phyloP scores from a whole-genome alignment of 2,888 invertebrate species.

The Microplitis manilae region DNA sequence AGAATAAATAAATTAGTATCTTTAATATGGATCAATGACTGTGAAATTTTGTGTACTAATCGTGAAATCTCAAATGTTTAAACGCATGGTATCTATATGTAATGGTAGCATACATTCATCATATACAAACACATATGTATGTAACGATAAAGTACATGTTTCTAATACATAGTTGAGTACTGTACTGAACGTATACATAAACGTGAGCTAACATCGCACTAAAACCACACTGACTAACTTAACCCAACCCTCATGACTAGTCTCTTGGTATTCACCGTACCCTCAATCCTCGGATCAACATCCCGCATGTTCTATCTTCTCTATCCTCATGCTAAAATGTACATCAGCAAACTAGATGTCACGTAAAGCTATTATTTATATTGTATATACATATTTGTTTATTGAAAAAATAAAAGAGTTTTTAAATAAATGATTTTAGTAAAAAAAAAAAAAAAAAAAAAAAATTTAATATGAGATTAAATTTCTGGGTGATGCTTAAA shows the following conservation, averaged over 20 bases:
- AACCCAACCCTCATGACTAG: constrained; percentile 41
- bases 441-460: neutral
- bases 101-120: constrained; percentile 54
- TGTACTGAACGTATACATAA: constrained; percentile 35
- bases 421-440: neutral
- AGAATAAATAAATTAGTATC: constrained; percentile 1
- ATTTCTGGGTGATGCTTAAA: neutral
- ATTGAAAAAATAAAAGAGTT: neutral
- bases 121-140: constrained; percentile 36
- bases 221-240: constrained; percentile 51
- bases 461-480: too few species aligned
- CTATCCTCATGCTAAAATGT: constrained; percentile 44
- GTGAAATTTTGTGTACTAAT: neutral
- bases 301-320: constrained; percentile 44
- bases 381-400: constrained; percentile 11
- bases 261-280: constrained; percentile 33
- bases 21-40: neutral
- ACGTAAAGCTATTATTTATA: constrained; percentile 43
- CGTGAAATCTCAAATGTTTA: neutral
- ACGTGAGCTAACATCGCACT: constrained; percentile 15
- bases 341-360: constrained; percentile 49
- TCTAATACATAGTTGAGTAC: constrained; percentile 68
- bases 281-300: constrained; percentile 33
- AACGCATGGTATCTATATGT: neutral
- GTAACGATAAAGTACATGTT: neutral